Evolutionary conservation across 2,888 invertebrate genomes (phyloP).

Genomic region (Eupithecia centaureata): DNA sequence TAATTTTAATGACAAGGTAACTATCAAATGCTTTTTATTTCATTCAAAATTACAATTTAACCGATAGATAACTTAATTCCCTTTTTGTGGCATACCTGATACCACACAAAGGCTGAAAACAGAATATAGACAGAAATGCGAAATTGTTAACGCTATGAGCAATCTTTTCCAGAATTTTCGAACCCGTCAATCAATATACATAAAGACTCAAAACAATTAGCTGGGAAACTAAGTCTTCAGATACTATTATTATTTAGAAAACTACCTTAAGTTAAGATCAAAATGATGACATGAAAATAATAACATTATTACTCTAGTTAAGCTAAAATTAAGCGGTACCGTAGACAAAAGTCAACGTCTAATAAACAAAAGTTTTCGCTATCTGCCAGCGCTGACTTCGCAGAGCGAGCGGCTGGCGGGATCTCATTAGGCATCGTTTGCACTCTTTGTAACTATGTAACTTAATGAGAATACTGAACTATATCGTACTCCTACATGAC

Average conservation of each 20-base stretch:
- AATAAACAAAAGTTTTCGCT: constrained; percentile 3
- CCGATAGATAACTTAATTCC: too few relatives aligned
- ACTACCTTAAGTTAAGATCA: not conserved
- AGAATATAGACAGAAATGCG: too few relatives aligned
- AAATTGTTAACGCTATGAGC: too few relatives aligned
- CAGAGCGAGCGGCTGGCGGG: constrained; percentile 24
- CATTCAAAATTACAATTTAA: too few relatives aligned
- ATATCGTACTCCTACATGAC: not conserved
- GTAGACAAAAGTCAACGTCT: not conserved
- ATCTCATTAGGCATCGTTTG: constrained; percentile 39
- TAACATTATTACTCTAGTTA: not conserved
- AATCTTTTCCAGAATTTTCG: too few relatives aligned
- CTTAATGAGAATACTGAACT: not conserved
- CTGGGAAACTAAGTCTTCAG: not conserved
- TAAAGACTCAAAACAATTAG: too few relatives aligned
- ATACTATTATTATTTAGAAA: not conserved
- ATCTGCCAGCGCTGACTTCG: constrained; percentile 30
- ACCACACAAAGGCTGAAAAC: too few relatives aligned
- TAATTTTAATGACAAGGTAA: too few relatives aligned
- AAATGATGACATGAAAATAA: not conserved
- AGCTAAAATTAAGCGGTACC: not conserved
- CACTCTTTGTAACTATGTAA: constrained; percentile 28
- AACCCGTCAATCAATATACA: too few relatives aligned
- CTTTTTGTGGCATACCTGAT: too few relatives aligned
- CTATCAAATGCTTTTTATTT: too few relatives aligned